Conservation (phyloP, 2,797 vertebrate genomes). For the Neosalanx taihuensis region DNA sequence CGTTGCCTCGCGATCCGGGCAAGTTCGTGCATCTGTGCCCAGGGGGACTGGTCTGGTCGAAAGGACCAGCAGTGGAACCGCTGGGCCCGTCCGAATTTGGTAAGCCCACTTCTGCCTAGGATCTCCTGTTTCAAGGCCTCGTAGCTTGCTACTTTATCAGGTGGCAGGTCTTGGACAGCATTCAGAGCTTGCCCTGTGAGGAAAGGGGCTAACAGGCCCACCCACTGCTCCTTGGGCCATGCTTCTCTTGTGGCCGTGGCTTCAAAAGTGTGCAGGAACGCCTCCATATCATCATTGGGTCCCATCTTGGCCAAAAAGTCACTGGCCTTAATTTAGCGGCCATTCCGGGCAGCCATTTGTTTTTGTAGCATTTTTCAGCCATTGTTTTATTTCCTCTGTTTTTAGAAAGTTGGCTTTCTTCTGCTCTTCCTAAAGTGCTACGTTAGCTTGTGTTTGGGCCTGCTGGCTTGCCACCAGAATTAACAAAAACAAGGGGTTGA, state of each 20-base stretch:
- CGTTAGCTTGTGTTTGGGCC: too few relatives aligned
- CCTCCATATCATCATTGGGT: slow-evolving; percentile 75
- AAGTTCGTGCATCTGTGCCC: too few relatives aligned
- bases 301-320: slow-evolving; percentile 56
- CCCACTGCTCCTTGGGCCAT: slow-evolving; percentile 56
- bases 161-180: background rate
- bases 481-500: too few relatives aligned
- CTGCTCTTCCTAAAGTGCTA: too few relatives aligned
- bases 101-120: slow-evolving; percentile 47
- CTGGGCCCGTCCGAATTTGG: slow-evolving; percentile 84
- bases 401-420: too few relatives aligned
- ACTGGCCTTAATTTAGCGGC: too few relatives aligned
- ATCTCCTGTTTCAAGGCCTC: background rate
- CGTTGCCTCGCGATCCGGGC: too few relatives aligned
- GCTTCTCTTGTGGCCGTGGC: slow-evolving; percentile 69
- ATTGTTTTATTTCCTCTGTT: too few relatives aligned
- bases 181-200: background rate
- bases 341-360: too few relatives aligned
- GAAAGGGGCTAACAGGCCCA: background rate
- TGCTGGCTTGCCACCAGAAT: too few relatives aligned
- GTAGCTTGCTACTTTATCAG: background rate
- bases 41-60: background rate
- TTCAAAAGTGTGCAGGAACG: too few relatives aligned
- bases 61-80: slow-evolving; percentile 9
- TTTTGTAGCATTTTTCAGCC: too few relatives aligned